These are phyloP conservation scores for Fopius arisanus DNA, from an alignment of 1,140 invertebrate species.

Conservation along the genomic window DNA sequence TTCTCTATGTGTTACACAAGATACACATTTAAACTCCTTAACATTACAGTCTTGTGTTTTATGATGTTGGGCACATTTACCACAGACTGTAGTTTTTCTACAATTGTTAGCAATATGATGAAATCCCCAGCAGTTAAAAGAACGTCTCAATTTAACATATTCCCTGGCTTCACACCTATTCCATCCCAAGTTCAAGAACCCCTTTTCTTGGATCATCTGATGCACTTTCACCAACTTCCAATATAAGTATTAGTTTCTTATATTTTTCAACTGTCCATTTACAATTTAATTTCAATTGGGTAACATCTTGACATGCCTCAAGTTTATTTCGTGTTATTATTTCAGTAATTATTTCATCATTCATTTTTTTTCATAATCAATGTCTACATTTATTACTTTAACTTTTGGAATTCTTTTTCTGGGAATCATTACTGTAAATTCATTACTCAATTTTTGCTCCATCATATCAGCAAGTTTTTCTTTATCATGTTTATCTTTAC, in stretches of 20 bases:
- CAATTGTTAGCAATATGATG: constrained; percentile 13
- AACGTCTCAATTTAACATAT: neutral
- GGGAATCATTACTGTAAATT: neutral
- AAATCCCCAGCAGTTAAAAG: constrained; percentile 20
- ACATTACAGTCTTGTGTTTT: neutral
- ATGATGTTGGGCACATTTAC: neutral
- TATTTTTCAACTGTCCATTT: constrained; percentile 16
- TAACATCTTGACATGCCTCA: neutral
- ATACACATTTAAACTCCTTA: neutral
- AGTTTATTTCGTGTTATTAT: constrained; percentile 4
- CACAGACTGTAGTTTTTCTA: constrained; percentile 6
- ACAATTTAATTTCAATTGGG: neutral
- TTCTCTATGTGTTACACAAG: neutral
- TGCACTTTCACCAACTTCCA: neutral
- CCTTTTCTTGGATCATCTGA: neutral
- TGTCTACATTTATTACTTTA: neutral
- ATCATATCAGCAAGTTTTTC: neutral
- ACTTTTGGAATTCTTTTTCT: neutral
- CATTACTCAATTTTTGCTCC: neutral
- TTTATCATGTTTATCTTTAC: neutral
- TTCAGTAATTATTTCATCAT: neutral
- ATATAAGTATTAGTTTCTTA: neutral
- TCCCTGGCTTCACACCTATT: constrained; percentile 2
- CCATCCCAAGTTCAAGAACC: constrained; percentile 8
- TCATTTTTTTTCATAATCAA: neutral